phyloP scores from a whole-genome alignment of 1,140 invertebrate species.

The Aradophagus sp. region DNA sequence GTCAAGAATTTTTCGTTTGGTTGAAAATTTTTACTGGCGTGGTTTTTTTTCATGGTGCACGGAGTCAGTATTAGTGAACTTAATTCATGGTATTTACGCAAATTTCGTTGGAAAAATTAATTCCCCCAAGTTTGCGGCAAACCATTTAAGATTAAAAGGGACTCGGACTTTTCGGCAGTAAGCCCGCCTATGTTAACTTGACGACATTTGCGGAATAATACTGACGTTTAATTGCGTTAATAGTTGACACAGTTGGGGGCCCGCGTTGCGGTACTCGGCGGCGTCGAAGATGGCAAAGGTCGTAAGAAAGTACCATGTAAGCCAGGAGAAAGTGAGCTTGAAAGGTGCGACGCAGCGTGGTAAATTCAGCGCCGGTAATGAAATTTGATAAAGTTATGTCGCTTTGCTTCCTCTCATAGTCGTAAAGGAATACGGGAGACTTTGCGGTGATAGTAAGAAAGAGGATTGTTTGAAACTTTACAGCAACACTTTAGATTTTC shows the following conservation, averaged over 20 bases:
- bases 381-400: slow-evolving; percentile 64
- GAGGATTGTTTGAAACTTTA: slow-evolving; percentile 53
- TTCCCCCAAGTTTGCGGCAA: too few relatives aligned
- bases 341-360: slow-evolving; percentile 51
- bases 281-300: slow-evolving; percentile 33
- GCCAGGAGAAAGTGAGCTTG: slow-evolving; percentile 51
- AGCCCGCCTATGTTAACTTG: slow-evolving; percentile 4
- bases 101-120: too few relatives aligned
- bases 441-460: slow-evolving; percentile 31
- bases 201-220: slow-evolving; percentile 4
- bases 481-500: slow-evolving; percentile 58
- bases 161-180: too few relatives aligned
- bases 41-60: too few relatives aligned
- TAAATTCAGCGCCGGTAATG: slow-evolving; percentile 56
- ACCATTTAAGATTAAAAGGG: too few relatives aligned
- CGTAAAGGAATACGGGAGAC: slow-evolving; percentile 49
- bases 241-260: slow-evolving; percentile 11
- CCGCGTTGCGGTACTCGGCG: slow-evolving; percentile 3
- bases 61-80: too few relatives aligned
- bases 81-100: too few relatives aligned
- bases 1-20: too few relatives aligned
- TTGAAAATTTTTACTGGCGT: too few relatives aligned
- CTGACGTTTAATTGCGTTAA: slow-evolving; percentile 28
- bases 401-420: slow-evolving; percentile 46
- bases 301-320: slow-evolving; percentile 51